phyloP scores from a whole-genome alignment of 2,113 vertebrate species.

The Clarias batrachus region DNA sequence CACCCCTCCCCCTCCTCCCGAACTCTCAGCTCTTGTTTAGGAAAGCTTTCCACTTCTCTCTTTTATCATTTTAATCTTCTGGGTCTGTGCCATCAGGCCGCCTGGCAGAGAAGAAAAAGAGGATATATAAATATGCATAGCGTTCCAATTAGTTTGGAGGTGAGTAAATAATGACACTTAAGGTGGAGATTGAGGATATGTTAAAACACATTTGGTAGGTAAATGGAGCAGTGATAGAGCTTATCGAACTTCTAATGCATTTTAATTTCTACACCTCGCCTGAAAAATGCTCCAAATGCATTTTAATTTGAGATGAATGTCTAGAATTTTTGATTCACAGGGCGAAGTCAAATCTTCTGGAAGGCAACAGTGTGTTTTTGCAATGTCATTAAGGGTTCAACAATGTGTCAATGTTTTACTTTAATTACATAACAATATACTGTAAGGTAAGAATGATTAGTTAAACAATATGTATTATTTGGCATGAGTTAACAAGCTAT shows the following conservation, averaged over 20 bases:
- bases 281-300: background rate
- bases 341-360: background rate
- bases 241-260: background rate
- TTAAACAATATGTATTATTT: background rate
- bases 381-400: background rate
- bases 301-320: slow-evolving; percentile 4
- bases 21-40: slow-evolving; percentile 22
- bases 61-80: slow-evolving; percentile 26
- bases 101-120: slow-evolving; percentile 4
- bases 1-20: too few relatives aligned
- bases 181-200: background rate
- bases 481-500: too few relatives aligned
- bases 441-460: background rate
- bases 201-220: background rate
- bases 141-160: slow-evolving; percentile 18
- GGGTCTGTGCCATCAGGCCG: background rate
- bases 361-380: background rate
- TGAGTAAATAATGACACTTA: slow-evolving; percentile 1
- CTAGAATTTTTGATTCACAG: background rate
- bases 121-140: background rate
- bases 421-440: background rate
- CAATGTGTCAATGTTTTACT: background rate
- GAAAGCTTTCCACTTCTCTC: slow-evolving; percentile 27
- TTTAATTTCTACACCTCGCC: background rate
- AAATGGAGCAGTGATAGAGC: background rate